These are phyloP conservation scores for Panulirus ornatus DNA, from an alignment of 1,140 invertebrate species.

Conservation along the genomic window DNA sequence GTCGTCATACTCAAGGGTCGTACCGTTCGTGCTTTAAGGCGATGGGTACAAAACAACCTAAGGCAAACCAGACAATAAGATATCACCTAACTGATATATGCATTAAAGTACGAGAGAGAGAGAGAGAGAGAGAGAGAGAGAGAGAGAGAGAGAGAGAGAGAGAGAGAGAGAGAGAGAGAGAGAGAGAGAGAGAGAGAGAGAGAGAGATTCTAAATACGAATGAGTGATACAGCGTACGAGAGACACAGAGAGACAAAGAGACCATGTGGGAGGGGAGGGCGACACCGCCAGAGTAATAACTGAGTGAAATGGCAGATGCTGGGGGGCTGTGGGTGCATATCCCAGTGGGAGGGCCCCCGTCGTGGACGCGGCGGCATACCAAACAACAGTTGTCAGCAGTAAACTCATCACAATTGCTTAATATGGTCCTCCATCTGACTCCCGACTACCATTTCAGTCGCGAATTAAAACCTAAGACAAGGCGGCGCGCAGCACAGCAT, in stretches of 20 bases:
- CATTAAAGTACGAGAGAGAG: not conserved
- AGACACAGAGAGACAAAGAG: not conserved
- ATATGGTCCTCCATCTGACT: not conserved
- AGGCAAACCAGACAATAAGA: too few species aligned
- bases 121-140: not conserved
- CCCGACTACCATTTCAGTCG: not conserved
- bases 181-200: conserved; percentile 25
- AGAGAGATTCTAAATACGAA: too few species aligned
- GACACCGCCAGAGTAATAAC: not conserved
- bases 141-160: not conserved
- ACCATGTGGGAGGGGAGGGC: not conserved
- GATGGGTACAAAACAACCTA: too few species aligned
- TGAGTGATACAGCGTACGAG: not conserved
- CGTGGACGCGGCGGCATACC: not conserved
- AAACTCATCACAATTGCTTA: conserved; percentile 5
- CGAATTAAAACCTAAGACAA: not conserved
- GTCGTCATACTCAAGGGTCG: too few species aligned
- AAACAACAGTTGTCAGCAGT: not conserved
- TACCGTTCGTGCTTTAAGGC: too few species aligned
- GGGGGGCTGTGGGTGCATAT: too few species aligned
- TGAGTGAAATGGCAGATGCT: not conserved
- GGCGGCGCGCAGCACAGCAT: not conserved
- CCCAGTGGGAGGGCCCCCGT: not conserved
- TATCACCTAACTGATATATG: too few species aligned
- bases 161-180: not conserved